Conservation (phyloP, 2,888 invertebrate genomes). For the Netelia fuscicornis region DNA sequence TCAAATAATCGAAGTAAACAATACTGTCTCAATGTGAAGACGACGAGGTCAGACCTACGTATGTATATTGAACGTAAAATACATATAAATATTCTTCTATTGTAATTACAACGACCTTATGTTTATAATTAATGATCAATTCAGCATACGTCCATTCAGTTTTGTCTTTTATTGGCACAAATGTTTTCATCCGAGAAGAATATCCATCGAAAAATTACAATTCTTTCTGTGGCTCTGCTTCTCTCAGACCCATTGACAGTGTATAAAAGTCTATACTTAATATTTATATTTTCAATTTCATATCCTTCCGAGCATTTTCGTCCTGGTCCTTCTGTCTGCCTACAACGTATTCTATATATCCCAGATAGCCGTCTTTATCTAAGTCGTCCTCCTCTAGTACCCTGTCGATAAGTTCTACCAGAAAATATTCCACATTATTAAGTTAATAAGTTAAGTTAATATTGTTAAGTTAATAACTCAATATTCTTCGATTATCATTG, state of each 20-base stretch:
- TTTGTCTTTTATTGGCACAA: conserved; percentile 42
- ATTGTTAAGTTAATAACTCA: too few relatives aligned
- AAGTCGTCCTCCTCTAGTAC: conserved; percentile 93
- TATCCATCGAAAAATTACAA: conserved; percentile 58
- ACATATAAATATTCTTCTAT: conserved; percentile 45
- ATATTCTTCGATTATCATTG: neutral
- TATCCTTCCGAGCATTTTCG: conserved; percentile 59
- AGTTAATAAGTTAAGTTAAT: too few relatives aligned
- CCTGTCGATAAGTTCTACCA: conserved; percentile 92
- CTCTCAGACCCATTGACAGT: conserved; percentile 25
- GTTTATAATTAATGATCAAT: neutral
- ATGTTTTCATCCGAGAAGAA: conserved; percentile 29
- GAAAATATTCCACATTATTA: neutral
- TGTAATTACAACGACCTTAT: conserved; percentile 3
- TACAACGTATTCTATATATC: conserved; percentile 92
- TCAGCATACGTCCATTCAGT: conserved; percentile 3
- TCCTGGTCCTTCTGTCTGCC: conserved; percentile 82
- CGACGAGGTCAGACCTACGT: neutral
- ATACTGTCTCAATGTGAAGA: neutral
- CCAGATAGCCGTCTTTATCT: conserved; percentile 94
- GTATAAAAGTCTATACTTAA: conserved; percentile 54
- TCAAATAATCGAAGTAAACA: neutral
- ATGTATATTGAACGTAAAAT: neutral
- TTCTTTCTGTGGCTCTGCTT: conserved; percentile 27
- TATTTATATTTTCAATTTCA: conserved; percentile 72